A percentile compares a stretch with the other conserved stretches of the same genome.
phyloP scores from a whole-genome alignment of 2,888 invertebrate species.

The Strigamia maritima region DNA sequence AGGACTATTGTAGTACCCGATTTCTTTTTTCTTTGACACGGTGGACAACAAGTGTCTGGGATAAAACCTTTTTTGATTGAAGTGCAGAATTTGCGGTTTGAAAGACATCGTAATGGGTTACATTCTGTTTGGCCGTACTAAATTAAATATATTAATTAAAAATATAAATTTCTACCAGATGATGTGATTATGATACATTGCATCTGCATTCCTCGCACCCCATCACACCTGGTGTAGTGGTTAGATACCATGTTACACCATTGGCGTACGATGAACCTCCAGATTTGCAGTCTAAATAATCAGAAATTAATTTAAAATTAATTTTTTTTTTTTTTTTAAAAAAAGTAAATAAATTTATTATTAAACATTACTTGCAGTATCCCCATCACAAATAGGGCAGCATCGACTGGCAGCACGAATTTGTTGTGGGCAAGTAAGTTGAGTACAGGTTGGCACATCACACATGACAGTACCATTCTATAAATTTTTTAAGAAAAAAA shows the following conservation, averaged over 20 bases:
- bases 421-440: not conserved
- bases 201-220: constrained; percentile 18
- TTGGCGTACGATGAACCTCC: not conserved
- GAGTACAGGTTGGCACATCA: not conserved
- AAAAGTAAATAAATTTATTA: too few relatives aligned
- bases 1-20: not conserved
- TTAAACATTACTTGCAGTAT: not conserved
- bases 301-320: not conserved
- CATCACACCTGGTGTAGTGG: not conserved
- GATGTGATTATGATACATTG: not conserved
- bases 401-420: not conserved
- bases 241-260: not conserved
- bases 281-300: not conserved
- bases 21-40: not conserved
- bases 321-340: too few relatives aligned
- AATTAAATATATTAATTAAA: not conserved
- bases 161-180: not conserved
- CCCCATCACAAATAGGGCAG: not conserved
- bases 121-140: not conserved
- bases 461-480: not conserved
- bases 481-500: too few relatives aligned
- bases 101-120: not conserved
- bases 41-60: not conserved
- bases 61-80: not conserved
- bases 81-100: not conserved